phyloP scores from a whole-genome alignment of 2,888 invertebrate genomes.

The Lypha dubia region DNA sequence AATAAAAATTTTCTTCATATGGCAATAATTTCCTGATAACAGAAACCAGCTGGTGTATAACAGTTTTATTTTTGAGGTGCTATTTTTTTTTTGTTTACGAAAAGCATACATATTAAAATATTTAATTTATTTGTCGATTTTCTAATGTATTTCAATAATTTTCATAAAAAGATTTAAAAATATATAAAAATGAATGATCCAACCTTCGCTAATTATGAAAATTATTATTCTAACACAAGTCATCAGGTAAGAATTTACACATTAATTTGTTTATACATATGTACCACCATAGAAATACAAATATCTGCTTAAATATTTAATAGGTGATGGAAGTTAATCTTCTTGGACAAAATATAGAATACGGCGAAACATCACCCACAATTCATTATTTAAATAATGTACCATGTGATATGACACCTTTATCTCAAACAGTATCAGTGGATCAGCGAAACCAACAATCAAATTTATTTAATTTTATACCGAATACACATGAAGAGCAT shows the following conservation, averaged over 20 bases:
- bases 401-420: constrained; percentile 49
- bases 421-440: constrained; percentile 27
- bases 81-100: constrained; percentile 52
- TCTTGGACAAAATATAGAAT: constrained; percentile 48
- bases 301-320: constrained; percentile 7
- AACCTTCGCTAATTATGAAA: constrained; percentile 76
- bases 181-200: constrained; percentile 78
- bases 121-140: constrained; percentile 21
- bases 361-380: constrained; percentile 43
- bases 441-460: constrained; percentile 57
- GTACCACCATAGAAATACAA: not conserved
- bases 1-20: not conserved
- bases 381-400: constrained; percentile 56
- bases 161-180: constrained; percentile 7
- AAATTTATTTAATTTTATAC: constrained; percentile 40
- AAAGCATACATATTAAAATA: constrained; percentile 2
- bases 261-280: constrained; percentile 35
- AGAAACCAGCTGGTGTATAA: constrained; percentile 57
- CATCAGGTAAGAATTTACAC: constrained; percentile 75
- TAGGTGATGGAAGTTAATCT: constrained; percentile 46
- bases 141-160: constrained; percentile 2
- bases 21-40: constrained; percentile 37
- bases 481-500: constrained; percentile 41
- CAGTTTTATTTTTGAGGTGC: not conserved
- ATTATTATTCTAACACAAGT: constrained; percentile 76